A percentile compares a stretch with the other conserved stretches of the same genome.
Conservation (phyloP, 2,888 invertebrate genomes). For the Barypeithes pellucidus region DNA sequence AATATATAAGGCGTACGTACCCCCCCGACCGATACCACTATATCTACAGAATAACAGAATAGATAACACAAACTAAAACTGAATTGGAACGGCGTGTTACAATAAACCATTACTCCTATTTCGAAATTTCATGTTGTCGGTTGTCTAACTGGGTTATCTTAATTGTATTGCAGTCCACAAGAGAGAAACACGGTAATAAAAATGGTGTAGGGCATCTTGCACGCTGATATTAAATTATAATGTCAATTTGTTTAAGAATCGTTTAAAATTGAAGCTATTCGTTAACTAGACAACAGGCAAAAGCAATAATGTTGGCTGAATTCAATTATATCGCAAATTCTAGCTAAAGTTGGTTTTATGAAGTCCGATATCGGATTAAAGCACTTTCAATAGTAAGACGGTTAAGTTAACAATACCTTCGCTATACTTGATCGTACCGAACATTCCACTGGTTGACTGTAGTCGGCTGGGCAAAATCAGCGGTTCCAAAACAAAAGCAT, state of each 20-base stretch:
- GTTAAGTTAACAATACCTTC: too few species aligned
- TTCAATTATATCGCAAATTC: too few species aligned
- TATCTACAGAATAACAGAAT: constrained; percentile 7
- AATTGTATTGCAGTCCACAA: constrained; percentile 14
- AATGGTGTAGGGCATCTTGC: constrained; percentile 5
- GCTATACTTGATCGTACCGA: too few species aligned
- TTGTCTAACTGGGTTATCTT: constrained; percentile 25
- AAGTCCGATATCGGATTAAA: too few species aligned
- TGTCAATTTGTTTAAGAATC: not conserved
- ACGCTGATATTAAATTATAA: not conserved
- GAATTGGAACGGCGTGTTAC: constrained; percentile 10
- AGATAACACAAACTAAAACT: constrained; percentile 8
- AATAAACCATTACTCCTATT: constrained; percentile 22
- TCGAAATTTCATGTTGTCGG: constrained; percentile 16
- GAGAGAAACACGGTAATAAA: constrained; percentile 15
- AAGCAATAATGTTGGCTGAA: too few species aligned
- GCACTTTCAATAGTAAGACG: too few species aligned
- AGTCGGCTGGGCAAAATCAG: too few species aligned
- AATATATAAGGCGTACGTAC: constrained; percentile 1
- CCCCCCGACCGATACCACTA: not conserved
- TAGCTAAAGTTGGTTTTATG: too few species aligned
- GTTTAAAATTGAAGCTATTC: not conserved
- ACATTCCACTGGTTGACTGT: too few species aligned
- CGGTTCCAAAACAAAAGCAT: too few species aligned
- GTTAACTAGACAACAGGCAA: too few species aligned